These are phyloP conservation scores for Oscheius sp. DNA, from an alignment of 2,888 invertebrate genomes.

Conservation along the genomic window DNA sequence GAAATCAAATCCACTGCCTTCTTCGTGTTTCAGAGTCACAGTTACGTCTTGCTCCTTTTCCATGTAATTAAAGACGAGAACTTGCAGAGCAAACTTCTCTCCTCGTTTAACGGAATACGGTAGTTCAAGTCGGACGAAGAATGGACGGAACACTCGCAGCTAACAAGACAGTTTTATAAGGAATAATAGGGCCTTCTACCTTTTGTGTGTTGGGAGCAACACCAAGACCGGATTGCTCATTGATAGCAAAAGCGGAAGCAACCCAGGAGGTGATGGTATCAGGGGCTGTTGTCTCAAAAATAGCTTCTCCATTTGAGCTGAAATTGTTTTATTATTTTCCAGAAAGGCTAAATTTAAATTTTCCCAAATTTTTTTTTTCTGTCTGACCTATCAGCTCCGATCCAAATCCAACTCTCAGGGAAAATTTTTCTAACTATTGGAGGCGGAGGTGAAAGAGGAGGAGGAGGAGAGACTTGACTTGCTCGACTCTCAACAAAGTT, in stretches of 20 bases:
- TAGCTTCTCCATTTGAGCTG: constrained; percentile 73
- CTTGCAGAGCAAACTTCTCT: constrained; percentile 86
- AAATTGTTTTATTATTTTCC: constrained; percentile 22
- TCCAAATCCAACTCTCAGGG: constrained; percentile 21
- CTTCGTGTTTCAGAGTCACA: constrained; percentile 84
- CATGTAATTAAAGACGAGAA: constrained; percentile 79
- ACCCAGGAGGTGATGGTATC: constrained; percentile 86
- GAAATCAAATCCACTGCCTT: constrained; percentile 72
- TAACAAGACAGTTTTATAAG: constrained; percentile 58
- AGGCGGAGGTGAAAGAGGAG: constrained; percentile 53
- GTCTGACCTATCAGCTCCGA: background rate
- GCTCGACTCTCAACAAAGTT: constrained; percentile 68
- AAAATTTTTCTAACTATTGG: background rate
- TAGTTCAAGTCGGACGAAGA: constrained; percentile 85
- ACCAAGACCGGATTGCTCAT: constrained; percentile 81
- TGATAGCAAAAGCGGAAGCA: constrained; percentile 83
- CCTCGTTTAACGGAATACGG: constrained; percentile 88
- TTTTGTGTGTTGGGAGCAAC: constrained; percentile 75
- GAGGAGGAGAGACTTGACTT: constrained; percentile 70
- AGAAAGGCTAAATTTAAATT: background rate
- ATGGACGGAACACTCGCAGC: constrained; percentile 82
- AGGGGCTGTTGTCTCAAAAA: constrained; percentile 78
- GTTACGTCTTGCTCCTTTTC: constrained; percentile 79
- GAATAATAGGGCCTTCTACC: constrained; percentile 23
- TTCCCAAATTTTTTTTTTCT: background rate